phyloP scores from a whole-genome alignment of 2,888 invertebrate species.

The Scaptomyza parva region DNA sequence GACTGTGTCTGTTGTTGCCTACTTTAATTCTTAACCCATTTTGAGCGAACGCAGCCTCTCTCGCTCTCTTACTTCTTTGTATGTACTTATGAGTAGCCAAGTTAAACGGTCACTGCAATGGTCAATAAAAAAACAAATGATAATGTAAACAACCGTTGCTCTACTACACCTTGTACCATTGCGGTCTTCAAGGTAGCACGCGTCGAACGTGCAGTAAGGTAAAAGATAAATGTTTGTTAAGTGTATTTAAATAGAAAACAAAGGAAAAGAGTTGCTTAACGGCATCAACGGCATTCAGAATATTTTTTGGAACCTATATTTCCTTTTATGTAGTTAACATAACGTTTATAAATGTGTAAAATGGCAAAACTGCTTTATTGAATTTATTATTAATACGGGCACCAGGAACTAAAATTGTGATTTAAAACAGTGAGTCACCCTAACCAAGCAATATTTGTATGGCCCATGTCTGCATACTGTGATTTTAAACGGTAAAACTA shows the following conservation, averaged over 20 bases:
- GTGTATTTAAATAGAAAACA: background rate
- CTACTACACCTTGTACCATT: slow-evolving; percentile 23
- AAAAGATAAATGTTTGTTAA: slow-evolving; percentile 23
- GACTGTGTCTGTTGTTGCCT: slow-evolving; percentile 41
- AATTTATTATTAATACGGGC: too few relatives aligned
- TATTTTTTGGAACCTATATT: too few relatives aligned
- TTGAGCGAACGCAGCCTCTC: slow-evolving; percentile 38
- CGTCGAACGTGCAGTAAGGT: slow-evolving; percentile 23
- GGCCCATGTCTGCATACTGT: slow-evolving; percentile 17
- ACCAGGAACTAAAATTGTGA: background rate
- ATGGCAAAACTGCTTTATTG: too few relatives aligned
- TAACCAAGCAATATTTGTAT: slow-evolving; percentile 9
- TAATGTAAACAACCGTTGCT: slow-evolving; percentile 31
- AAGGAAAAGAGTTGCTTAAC: background rate
- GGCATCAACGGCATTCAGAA: too few relatives aligned
- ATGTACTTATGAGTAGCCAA: slow-evolving; percentile 9
- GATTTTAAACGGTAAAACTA: slow-evolving; percentile 30
- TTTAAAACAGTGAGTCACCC: slow-evolving; percentile 36
- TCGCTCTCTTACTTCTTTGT: slow-evolving; percentile 3
- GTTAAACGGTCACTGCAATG: slow-evolving; percentile 18
- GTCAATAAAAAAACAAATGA: slow-evolving; percentile 28
- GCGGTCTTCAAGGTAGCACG: slow-evolving; percentile 42
- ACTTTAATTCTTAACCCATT: slow-evolving; percentile 73
- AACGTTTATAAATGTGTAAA: too few relatives aligned
- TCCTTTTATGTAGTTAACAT: too few relatives aligned